phyloP scores from a whole-genome alignment of 2,113 vertebrate species.

The Gadus chalcogrammus region DNA sequence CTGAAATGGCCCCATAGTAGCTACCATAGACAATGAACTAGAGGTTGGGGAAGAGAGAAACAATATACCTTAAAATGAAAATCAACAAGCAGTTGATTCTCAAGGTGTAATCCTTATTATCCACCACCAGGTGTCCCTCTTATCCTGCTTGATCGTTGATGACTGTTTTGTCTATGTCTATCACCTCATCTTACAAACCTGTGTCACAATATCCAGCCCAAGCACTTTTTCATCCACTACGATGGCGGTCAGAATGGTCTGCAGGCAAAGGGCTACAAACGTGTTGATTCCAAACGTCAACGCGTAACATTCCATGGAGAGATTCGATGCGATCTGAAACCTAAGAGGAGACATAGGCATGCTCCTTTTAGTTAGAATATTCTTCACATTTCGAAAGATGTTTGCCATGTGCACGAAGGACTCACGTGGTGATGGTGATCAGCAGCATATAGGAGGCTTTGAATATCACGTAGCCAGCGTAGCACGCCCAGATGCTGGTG shows the following conservation, averaged over 20 bases:
- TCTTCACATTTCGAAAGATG: too few species aligned
- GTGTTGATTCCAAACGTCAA: conserved; percentile 73
- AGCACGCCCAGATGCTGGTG: conserved; percentile 66
- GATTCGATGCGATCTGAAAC: conserved; percentile 71
- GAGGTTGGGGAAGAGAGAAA: conserved; percentile 12
- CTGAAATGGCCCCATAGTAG: conserved; percentile 64
- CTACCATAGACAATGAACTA: conserved; percentile 69
- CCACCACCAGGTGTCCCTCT: conserved; percentile 45
- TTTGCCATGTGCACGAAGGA: not conserved
- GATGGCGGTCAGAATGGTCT: conserved; percentile 64
- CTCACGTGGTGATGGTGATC: conserved; percentile 69
- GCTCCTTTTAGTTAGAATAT: too few species aligned
- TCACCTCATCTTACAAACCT: conserved; percentile 45
- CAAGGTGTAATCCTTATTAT: conserved; percentile 6
- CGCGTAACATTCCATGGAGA: conserved; percentile 71
- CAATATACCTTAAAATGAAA: not conserved
- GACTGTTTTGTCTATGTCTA: not conserved
- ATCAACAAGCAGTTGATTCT: not conserved
- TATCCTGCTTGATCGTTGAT: not conserved
- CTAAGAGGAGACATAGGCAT: conserved; percentile 32
- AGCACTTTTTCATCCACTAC: conserved; percentile 63
- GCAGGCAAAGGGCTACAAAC: conserved; percentile 63
- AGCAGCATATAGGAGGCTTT: conserved; percentile 74
- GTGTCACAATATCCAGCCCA: conserved; percentile 67
- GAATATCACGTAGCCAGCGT: conserved; percentile 64